Conservation (phyloP, 2,888 invertebrate species). For the Drosophila trichaetosa region DNA sequence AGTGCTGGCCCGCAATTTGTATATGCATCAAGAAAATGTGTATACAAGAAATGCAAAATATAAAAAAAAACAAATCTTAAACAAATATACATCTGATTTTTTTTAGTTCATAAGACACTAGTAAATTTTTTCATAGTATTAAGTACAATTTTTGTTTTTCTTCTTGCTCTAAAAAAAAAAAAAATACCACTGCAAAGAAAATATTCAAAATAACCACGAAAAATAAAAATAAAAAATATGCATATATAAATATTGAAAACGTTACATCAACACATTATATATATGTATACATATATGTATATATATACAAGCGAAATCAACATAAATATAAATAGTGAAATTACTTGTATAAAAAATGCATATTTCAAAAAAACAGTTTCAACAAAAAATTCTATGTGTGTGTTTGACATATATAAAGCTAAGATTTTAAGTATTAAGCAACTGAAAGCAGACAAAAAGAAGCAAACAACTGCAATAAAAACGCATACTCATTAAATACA, state of each 20-base stretch:
- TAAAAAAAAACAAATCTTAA: slow-evolving; percentile 60
- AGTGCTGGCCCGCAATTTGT: slow-evolving; percentile 59
- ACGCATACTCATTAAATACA: slow-evolving; percentile 44
- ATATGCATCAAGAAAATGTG: slow-evolving; percentile 46
- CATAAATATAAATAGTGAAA: slow-evolving; percentile 66
- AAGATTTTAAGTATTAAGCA: slow-evolving; percentile 76
- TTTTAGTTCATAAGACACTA: slow-evolving; percentile 82
- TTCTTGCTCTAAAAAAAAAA: slow-evolving; percentile 71
- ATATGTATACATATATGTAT: neutral
- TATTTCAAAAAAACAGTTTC: slow-evolving; percentile 55
- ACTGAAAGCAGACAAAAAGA: slow-evolving; percentile 27
- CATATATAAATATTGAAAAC: slow-evolving; percentile 60
- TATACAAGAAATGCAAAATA: slow-evolving; percentile 37
- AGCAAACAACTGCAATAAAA: slow-evolving; percentile 39
- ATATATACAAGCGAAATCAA: slow-evolving; percentile 26
- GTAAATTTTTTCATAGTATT: slow-evolving; percentile 83
- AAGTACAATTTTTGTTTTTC: slow-evolving; percentile 76
- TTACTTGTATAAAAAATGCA: slow-evolving; percentile 51
- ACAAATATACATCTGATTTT: slow-evolving; percentile 81
- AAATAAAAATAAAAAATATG: slow-evolving; percentile 39
- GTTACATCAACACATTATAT: slow-evolving; percentile 43
- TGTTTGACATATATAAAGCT: slow-evolving; percentile 57
- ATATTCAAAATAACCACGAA: slow-evolving; percentile 56
- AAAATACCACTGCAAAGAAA: slow-evolving; percentile 50
- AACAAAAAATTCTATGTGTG: slow-evolving; percentile 57